Evolutionary conservation across 2,888 invertebrate genomes (phyloP), one percentile per base, ranked within the genome.

Genomic region (Campaea margaritaria): DNA sequence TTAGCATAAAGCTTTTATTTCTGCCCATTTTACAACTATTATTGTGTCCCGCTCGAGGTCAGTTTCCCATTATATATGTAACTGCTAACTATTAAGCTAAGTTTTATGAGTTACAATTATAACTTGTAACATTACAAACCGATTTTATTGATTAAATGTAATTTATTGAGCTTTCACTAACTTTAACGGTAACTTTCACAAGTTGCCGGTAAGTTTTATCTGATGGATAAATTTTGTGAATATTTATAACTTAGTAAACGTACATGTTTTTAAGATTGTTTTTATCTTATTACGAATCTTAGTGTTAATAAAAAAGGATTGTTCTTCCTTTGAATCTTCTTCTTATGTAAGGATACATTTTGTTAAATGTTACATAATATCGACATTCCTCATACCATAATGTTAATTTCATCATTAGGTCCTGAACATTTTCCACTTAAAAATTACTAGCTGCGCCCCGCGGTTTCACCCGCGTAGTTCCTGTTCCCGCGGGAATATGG

Each of bases 121-220:
- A 34, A 15, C 41, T 15, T 38, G 49, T 54, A 53, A 54, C 50
- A 54, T 47, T 21, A 51, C 1, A 46, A 39, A 46, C 39, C 60
- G 31, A 51, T 56, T 50, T 56, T 61, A 56, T 47, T 47, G 55
- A 61, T 55, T 51, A 55, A 59, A 53, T 14, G 39, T 43, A 39
- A 54, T 59, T 47, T 51, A 51, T 52, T 31, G 14, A 44, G 55
- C 60, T 61, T 61, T 61, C 60, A 56, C 60, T 51, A 55, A 61
- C 44, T 39, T 55, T 41, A 11, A 9, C 14, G 14, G 15, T 10
- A 10, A 15, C 12, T 42, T 51, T 31, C 3, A 47, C 51, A n/a
- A 61, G 0, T 10, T 27, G 0, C 31, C 4, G 55, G 38, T 51
- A 46, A 46, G 14, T n/a, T 31, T 59, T 46, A 60, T 44, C 49